A percentile compares a stretch with the other conserved stretches of the same genome.
Conservation (phyloP, 2,797 vertebrate species). For the Enteromius argenteus region DNA sequence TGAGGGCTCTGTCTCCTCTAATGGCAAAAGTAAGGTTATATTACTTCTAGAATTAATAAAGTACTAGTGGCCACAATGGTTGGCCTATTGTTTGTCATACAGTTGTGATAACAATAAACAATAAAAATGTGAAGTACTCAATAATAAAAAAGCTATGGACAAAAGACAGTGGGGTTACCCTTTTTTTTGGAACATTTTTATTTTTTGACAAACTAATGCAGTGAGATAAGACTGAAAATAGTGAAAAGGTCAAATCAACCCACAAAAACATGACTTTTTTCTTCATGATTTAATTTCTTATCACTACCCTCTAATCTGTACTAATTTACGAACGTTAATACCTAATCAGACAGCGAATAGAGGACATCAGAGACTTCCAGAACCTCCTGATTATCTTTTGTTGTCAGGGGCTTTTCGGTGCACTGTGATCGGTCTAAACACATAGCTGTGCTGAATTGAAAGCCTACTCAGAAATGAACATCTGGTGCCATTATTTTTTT, state of each 20-base stretch:
- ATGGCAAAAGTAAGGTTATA: background rate
- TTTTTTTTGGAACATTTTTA: background rate
- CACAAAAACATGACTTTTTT: background rate
- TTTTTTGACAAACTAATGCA: background rate
- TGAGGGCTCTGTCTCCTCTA: background rate
- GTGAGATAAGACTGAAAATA: background rate
- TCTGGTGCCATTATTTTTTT: background rate
- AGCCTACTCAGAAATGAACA: background rate
- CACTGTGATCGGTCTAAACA: slow-evolving; percentile 11
- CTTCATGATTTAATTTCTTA: slow-evolving; percentile 8
- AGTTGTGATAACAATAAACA: background rate
- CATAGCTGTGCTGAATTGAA: background rate
- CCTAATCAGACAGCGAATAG: background rate
- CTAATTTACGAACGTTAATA: background rate
- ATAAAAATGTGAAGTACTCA: background rate
- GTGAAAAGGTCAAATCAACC: slow-evolving; percentile 22
- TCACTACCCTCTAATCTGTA: background rate
- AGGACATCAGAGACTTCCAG: background rate
- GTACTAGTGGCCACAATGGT: background rate
- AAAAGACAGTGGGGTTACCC: background rate
- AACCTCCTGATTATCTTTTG: slow-evolving; percentile 26
- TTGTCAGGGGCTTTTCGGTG: slow-evolving; percentile 5
- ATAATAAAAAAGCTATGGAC: background rate
- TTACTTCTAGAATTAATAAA: background rate
- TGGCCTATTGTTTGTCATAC: background rate